Evolutionary conservation across 2,797 vertebrate species (phyloP).

Genomic region (Melopsittacus undulatus): DNA sequence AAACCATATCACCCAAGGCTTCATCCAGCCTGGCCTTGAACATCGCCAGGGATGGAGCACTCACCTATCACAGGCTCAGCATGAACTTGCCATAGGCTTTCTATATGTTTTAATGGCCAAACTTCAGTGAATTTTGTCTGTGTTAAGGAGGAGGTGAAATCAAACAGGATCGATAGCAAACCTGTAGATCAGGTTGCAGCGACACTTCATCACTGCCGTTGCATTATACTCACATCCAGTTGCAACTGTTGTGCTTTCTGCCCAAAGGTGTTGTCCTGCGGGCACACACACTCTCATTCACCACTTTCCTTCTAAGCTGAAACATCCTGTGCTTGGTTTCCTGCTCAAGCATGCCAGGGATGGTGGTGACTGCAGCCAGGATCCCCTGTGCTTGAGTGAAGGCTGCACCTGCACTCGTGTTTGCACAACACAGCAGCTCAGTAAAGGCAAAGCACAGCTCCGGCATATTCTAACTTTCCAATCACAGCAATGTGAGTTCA

Average conservation of each 20-base stretch:
- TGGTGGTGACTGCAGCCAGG: neutral
- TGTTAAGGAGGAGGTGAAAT: neutral
- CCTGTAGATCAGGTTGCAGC: neutral
- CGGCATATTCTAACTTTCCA: neutral
- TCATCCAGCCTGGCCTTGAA: too few relatives aligned
- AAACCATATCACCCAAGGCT: too few relatives aligned
- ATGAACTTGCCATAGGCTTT: neutral
- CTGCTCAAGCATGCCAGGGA: accelerated
- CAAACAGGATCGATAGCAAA: neutral
- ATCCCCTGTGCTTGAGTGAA: neutral
- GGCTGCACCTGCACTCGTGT: neutral
- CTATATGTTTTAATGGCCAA: neutral
- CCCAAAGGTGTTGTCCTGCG: neutral
- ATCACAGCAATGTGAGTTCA: neutral
- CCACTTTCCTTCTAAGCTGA: neutral
- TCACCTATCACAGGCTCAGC: neutral
- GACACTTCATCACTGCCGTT: neutral
- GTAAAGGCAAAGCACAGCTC: neutral
- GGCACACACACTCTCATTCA: neutral
- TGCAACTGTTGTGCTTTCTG: neutral
- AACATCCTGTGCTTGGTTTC: neutral
- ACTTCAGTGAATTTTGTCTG: neutral
- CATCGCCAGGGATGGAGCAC: too few relatives aligned
- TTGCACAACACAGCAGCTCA: neutral
- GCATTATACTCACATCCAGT: neutral